Percentiles rank a stretch among this genome's conserved stretches.
These are phyloP conservation scores for Pelobates fuscus DNA, from an alignment of 2,113 vertebrate genomes.

Conservation along the genomic window DNA sequence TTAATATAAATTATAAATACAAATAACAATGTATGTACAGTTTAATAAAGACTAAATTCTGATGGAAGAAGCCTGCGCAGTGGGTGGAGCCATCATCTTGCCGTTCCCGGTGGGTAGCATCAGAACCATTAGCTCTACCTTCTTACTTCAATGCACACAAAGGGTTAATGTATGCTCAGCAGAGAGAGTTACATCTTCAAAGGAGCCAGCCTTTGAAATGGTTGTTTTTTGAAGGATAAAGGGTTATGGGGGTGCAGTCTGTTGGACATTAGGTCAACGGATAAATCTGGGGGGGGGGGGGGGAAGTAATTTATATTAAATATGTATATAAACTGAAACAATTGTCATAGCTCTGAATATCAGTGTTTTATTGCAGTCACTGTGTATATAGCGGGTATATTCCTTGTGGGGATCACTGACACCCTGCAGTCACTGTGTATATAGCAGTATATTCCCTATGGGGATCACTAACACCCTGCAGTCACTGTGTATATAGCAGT, in stretches of 20 bases:
- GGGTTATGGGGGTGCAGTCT: no score
- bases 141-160: background rate
- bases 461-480: no score
- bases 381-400: constrained; percentile 1
- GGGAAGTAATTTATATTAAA: no score
- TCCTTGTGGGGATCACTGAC: background rate
- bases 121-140: background rate
- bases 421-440: background rate
- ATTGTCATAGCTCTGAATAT: no score
- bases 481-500: constrained; percentile 4
- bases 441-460: background rate
- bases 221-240: no score
- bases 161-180: background rate
- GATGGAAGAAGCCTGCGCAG: background rate
- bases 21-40: constrained; percentile 11
- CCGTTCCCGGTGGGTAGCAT: background rate
- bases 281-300: no score
- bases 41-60: background rate
- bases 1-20: constrained; percentile 22
- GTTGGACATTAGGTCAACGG: no score
- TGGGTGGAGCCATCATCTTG: background rate
- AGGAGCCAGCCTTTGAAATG: constrained; percentile 26
- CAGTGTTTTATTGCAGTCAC: no score
- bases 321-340: constrained; percentile 7
- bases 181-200: background rate